Evolutionary conservation across 2,888 invertebrate genomes (phyloP), one percentile per base, ranked within the genome.

Genomic region (Xylota segnis): DNA sequence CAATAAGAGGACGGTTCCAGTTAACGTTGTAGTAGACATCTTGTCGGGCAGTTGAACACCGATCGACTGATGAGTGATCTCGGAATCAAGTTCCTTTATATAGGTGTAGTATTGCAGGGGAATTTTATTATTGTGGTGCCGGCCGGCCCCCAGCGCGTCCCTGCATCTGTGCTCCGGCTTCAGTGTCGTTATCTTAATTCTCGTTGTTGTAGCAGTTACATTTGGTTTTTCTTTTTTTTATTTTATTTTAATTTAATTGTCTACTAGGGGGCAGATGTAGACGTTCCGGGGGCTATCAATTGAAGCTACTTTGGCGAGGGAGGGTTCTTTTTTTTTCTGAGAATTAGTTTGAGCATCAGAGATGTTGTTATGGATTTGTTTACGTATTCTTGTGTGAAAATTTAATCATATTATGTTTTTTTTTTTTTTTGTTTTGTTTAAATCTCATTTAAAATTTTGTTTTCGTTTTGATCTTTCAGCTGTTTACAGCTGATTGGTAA

Each of bases 71-170:
- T 86, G 76, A 34, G 56, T 47, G 45, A 65, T 66, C 71, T 65
- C 14, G 61, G 52, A 86, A 72, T 86, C 86, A 76, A 81, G 76
- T 86, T 86, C 86, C 72, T 86, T 82, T 86, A 86, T 86, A 86
- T 86, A 86, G 82, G 47, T 77, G 52, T 59, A 32, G 61, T 23
- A 14, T 16, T 47, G n/a, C 16, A 10, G 70, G 84, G 75, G 81
- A 52, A 34, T 37, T 84, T 84, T 77, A 40, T 71, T 76, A 43
- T 50, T 63, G 43, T 54, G 47, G 66, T 43, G 14, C 34, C 34
- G 45, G 45, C 40, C 59, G 37, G 3, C 58, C 23, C 50, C 37
- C 59, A 23, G 23, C 18, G 12, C 16, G 56, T 56, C 32, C 23
- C 52, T 50, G 32, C 54, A 29, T 37, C 52, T 65, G 54, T 63